Base-by-base conservation (phyloP, 1,140 invertebrate species). In the Dinothrombium tinctorium region DNA sequence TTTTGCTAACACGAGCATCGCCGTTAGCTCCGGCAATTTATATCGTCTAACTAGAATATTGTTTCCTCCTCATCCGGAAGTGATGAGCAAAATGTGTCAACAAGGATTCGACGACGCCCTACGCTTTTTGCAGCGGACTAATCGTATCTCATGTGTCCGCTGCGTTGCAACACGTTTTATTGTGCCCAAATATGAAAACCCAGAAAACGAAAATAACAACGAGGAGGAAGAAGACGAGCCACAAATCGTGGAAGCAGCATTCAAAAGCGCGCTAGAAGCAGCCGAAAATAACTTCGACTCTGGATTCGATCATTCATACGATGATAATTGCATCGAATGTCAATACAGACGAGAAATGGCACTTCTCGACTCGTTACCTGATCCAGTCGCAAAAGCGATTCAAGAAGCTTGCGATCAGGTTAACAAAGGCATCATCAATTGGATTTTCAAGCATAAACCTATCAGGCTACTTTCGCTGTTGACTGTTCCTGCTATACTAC, bases 61-160 rank as follows among this genome's bases (percentile, higher is more conserved):
- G 5, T 94, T 94, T 57, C 90, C 92, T 19, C 87, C 89, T 1
- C 77, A 77, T 51, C 78, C 84, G 3, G 86, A 95, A 62, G 73
- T 81, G 44, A 31, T 66, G 20, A 84, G 81, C 43, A 80, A 82
- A 50, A 90, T 96, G 72, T 95, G 89, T 56, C 80, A 89, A 52
- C 87, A 95, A 63, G 90, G 87, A 15, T 98, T 95, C 56, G 84
- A 94, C 51, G 90, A 98, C 60, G 82, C 86, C 0, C 63, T 95
- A 1, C 68, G 76, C 40, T 96, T 89, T 61, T 61, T 96, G 35
- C 82, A 89, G 48, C 70, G 74, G 44, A 89, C 90, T 56, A 86
- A 48, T 42, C 32, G 46, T 21, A 52, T 52, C 35, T 45, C 51
- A 12, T 52, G 51, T 25, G 48, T 44, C 8, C 26, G 49, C 26